phyloP scores from a whole-genome alignment of 2,113 vertebrate species.

The Bubalus kerabau region DNA sequence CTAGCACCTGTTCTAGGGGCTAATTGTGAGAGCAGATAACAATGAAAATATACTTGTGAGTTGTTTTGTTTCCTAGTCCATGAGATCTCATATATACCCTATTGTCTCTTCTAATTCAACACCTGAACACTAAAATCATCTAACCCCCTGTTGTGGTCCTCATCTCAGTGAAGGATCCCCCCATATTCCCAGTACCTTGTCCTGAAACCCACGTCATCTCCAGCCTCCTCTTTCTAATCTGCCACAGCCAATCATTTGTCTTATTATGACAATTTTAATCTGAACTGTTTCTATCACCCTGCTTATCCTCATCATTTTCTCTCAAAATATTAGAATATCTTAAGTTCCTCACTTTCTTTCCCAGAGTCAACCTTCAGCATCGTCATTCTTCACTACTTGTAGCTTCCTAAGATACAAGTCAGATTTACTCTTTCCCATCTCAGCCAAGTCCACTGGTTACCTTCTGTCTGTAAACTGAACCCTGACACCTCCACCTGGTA shows the following conservation, averaged over 20 bases:
- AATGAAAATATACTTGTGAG: background rate
- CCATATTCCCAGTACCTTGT: accelerated
- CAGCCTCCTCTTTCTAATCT: background rate
- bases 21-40: background rate
- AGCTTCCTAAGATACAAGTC: background rate
- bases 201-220: background rate
- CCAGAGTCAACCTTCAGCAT: background rate
- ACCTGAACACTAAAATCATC: background rate
- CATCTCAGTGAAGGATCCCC: background rate
- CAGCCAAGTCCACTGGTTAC: background rate
- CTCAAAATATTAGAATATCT: background rate
- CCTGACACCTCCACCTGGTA: accelerated
- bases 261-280: too few relatives aligned
- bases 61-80: background rate
- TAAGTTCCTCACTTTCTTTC: background rate
- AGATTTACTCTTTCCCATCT: background rate
- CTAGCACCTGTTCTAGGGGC: background rate
- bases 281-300: accelerated
- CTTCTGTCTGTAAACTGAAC: background rate
- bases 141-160: background rate
- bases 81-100: background rate
- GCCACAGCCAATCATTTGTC: background rate
- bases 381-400: background rate
- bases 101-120: background rate
- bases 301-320: background rate